A percentile compares a stretch with the other conserved stretches of the same genome.
Conservation (phyloP, 2,888 invertebrate species). For the Drosophila putrida region DNA sequence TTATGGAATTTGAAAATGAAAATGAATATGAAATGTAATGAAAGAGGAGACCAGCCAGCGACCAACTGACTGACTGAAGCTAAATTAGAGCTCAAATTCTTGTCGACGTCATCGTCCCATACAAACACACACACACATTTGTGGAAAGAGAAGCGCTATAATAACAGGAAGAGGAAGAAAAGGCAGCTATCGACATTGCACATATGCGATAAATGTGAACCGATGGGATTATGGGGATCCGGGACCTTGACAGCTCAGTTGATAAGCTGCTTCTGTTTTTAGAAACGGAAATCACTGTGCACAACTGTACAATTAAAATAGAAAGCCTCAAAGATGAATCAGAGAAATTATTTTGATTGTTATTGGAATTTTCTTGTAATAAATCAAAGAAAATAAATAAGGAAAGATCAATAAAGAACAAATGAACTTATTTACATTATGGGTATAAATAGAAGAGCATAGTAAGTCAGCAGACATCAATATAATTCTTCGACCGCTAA, state of each 20-base stretch:
- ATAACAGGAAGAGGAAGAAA: slow-evolving; percentile 46
- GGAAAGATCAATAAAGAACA: slow-evolving; percentile 1
- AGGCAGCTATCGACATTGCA: slow-evolving; percentile 17
- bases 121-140: background rate
- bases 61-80: slow-evolving; percentile 68
- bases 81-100: slow-evolving; percentile 56
- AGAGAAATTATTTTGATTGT: background rate
- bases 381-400: slow-evolving; percentile 1
- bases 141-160: slow-evolving; percentile 27
- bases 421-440: background rate
- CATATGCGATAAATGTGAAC: slow-evolving; percentile 51
- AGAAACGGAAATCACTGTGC: slow-evolving; percentile 36
- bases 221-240: slow-evolving; percentile 23
- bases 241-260: slow-evolving; percentile 39
- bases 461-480: background rate
- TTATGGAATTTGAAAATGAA: slow-evolving; percentile 78
- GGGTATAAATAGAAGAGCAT: slow-evolving; percentile 7
- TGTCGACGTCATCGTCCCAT: slow-evolving; percentile 54
- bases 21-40: slow-evolving; percentile 29
- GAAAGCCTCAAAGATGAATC: background rate
- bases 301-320: slow-evolving; percentile 49
- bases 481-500: background rate
- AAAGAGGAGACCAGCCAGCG: slow-evolving; percentile 30
- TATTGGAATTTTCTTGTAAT: background rate
- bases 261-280: slow-evolving; percentile 47